A percentile compares a stretch with the other conserved stretches of the same genome.
Evolutionary conservation across 2,797 vertebrate genomes (phyloP).

Genomic region (Prionace glauca): DNA sequence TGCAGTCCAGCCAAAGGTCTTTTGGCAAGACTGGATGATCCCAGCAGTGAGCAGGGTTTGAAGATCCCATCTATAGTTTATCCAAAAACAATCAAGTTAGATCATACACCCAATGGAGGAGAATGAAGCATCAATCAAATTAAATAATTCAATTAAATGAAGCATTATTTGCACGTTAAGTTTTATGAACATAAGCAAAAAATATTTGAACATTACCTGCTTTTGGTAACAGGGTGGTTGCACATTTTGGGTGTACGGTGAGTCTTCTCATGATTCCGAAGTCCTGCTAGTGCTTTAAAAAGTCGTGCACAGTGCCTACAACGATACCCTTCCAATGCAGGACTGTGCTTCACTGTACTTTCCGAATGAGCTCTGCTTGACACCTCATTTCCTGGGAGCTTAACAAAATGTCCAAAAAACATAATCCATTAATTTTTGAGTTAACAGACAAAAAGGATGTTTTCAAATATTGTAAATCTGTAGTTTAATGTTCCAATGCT

Average conservation of each 20-base stretch:
- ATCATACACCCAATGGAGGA: not conserved
- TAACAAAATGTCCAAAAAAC: not conserved
- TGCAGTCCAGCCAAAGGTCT: too few species aligned
- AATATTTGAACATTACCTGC: not conserved
- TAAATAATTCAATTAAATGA: not conserved
- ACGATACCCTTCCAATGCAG: not conserved
- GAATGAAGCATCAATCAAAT: not conserved
- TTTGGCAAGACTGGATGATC: too few species aligned
- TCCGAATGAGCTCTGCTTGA: not conserved
- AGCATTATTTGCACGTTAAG: not conserved
- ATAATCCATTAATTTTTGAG: not conserved
- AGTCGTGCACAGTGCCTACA: not conserved
- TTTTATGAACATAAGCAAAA: not conserved
- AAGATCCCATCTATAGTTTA: not conserved
- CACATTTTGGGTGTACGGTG: not conserved
- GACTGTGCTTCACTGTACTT: not conserved
- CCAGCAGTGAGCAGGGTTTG: too few species aligned
- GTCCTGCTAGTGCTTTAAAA: conserved; percentile 21
- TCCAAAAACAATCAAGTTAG: not conserved
- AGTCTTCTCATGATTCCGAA: conserved; percentile 23
- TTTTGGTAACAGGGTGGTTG: not conserved
- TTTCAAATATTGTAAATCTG: not conserved
- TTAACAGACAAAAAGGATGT: not conserved
- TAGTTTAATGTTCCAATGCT: not conserved
- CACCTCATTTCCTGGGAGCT: not conserved